A percentile compares a stretch with the other conserved stretches of the same genome.
These are phyloP conservation scores for Cheilosia soror DNA, from an alignment of 2,888 invertebrate genomes.

Conservation along the genomic window DNA sequence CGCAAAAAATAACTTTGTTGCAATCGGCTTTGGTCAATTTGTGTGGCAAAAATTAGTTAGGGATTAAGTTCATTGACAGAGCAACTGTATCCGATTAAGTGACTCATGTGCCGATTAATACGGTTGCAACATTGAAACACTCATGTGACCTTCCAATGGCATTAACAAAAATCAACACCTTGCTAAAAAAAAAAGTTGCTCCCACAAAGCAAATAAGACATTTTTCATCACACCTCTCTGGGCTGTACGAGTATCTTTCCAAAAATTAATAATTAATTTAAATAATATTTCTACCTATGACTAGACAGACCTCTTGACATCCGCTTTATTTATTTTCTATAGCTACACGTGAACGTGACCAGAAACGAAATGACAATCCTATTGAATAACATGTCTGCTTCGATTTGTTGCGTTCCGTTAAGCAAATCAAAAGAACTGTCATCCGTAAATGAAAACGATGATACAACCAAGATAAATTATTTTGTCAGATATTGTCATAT, in stretches of 20 bases:
- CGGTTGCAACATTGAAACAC: not conserved
- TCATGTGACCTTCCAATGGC: not conserved
- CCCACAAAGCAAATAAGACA: not conserved
- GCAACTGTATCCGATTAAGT: not conserved
- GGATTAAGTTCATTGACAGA: not conserved
- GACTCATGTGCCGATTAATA: not conserved
- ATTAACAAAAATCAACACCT: not conserved
- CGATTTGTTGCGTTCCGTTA: not conserved
- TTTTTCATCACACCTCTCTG: not conserved
- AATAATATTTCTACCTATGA: not conserved
- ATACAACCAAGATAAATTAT: constrained; percentile 14
- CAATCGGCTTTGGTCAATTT: not conserved
- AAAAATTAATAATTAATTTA: not conserved
- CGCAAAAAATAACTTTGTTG: not conserved
- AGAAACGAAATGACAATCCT: not conserved
- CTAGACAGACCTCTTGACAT: not conserved
- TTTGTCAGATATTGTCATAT: constrained; percentile 17
- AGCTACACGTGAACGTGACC: constrained; percentile 5
- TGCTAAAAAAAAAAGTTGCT: not conserved
- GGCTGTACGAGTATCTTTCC: not conserved
- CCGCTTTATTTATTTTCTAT: not conserved
- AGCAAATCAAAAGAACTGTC: constrained; percentile 9
- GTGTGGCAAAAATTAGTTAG: not conserved
- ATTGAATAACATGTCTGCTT: constrained; percentile 13
- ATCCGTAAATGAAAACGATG: not conserved